Percentiles rank a stretch among this genome's conserved stretches.
Evolutionary conservation across 1,140 invertebrate species (phyloP).

Genomic region (Ceratitis capitata): DNA sequence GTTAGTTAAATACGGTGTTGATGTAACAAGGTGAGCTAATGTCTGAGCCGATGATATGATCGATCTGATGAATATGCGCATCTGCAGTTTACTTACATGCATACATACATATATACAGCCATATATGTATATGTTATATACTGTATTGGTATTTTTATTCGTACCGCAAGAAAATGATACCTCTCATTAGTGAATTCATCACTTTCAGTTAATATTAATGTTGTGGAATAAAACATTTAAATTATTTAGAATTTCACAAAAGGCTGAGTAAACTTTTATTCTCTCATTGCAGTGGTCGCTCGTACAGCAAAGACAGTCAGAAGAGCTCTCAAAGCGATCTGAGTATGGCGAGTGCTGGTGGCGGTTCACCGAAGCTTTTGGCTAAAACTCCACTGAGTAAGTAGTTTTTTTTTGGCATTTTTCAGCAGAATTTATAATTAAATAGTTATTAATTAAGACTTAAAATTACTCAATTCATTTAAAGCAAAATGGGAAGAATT

Average conservation of each 20-base stretch:
- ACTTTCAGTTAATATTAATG: not conserved
- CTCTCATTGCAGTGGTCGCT: conserved; percentile 55
- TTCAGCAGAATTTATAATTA: no score
- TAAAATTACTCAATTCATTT: no score
- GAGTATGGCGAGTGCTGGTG: conserved; percentile 50
- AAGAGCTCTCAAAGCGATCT: conserved; percentile 64
- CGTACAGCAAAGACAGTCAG: conserved; percentile 63
- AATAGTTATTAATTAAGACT: no score
- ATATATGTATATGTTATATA: not conserved
- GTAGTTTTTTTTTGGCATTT: no score
- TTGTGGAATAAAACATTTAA: not conserved
- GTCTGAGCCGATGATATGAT: not conserved
- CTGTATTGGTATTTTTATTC: not conserved
- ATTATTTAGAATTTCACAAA: not conserved
- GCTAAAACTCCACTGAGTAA: conserved; percentile 62
- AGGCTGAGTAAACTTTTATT: not conserved
- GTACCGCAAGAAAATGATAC: not conserved
- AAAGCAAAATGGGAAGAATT: no score
- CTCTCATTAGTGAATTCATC: not conserved
- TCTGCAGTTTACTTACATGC: not conserved
- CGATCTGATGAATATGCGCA: not conserved
- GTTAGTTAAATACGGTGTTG: not conserved
- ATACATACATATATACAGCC: no score
- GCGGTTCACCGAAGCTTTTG: conserved; percentile 59
- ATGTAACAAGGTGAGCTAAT: not conserved